Evolutionary conservation across 2,888 invertebrate species (phyloP), one percentile per base, ranked within the genome.

Genomic region (Scrobipalpa costella): DNA sequence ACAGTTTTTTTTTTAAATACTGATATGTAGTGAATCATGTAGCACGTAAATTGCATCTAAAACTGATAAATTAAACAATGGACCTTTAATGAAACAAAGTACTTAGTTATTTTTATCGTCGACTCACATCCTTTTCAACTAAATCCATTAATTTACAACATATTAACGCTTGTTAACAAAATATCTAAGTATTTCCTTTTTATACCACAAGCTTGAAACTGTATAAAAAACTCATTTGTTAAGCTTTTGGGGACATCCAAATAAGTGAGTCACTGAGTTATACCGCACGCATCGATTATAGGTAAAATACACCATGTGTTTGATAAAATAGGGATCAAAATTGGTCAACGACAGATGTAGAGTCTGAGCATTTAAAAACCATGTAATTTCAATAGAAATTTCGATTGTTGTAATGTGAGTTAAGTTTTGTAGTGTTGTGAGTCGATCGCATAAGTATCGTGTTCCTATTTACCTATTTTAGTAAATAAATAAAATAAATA

Each of bases 101-200:
- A 40, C 33, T 17, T 44, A 44, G 44, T 44, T 44, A 52, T 62
- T 49, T 60, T 70, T 71, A 74, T 72, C 73, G 68, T 73, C 73
- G 71, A 65, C 67, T 68, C 63, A 74, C 65, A 71, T 76, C 74
- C 74, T 72, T 65, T 34, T 17, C 62, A 57, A 63, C 69, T 77
- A 74, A 76, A 73, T 73, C 71, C 68, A 76, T 79, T 77, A 71
- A 72, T 77, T 73, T 76, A 78, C 73, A 74, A 74, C 74, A 72
- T 71, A 68, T 68, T 67, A 64, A 59, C 58, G 55, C 50, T 52
- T 60, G 60, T 63, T 64, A 64, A 47, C 59, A 21, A 19, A 44
- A 63, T 36, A 65, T 71, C 62, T 61, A 64, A 62, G 62, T 59
- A 49, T 64, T 67, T 67, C 67, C 68, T 64, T 62, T 68, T 68